phyloP scores from a whole-genome alignment of 2,888 invertebrate species.

The Trilocha varians region DNA sequence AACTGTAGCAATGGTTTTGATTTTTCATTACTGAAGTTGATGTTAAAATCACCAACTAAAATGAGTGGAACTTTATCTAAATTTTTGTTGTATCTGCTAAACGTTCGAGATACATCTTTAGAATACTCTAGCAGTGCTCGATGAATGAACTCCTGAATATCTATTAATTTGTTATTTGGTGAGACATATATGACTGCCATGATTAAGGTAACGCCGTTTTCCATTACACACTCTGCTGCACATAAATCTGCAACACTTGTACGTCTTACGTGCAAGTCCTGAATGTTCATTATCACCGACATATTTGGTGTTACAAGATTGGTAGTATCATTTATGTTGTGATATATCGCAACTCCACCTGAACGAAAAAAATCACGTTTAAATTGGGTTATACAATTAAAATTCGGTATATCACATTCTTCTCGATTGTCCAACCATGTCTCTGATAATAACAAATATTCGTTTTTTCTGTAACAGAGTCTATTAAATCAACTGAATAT shows the following conservation, averaged over 20 bases:
- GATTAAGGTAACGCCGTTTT: conserved; percentile 8
- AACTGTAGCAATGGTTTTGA: conserved; percentile 15
- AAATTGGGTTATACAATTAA: conserved; percentile 2
- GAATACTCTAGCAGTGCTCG: conserved; percentile 12
- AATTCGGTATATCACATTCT: conserved; percentile 1
- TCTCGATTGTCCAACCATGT: background rate
- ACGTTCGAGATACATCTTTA: conserved; percentile 12
- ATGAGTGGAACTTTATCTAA: conserved; percentile 19
- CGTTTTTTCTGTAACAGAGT: conserved; percentile 6
- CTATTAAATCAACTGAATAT: conserved; percentile 6
- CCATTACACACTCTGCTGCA: conserved; percentile 9
- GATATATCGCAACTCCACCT: conserved; percentile 4
- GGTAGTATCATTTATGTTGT: conserved; percentile 4
- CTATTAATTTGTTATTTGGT: conserved; percentile 11
- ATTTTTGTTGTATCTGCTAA: conserved; percentile 9
- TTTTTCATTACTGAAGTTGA: conserved; percentile 16
- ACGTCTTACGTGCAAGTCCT: conserved; percentile 5
- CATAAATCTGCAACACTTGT: conserved; percentile 10
- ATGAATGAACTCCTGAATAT: conserved; percentile 12
- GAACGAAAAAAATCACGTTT: conserved; percentile 1
- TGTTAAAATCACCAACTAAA: conserved; percentile 18
- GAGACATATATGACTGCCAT: conserved; percentile 12
- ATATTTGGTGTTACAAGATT: conserved; percentile 8
- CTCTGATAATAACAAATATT: conserved; percentile 3
- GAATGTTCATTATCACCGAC: conserved; percentile 1